Evolutionary conservation across 2,797 vertebrate genomes (phyloP).

Genomic region (Manis crassicaudata): DNA sequence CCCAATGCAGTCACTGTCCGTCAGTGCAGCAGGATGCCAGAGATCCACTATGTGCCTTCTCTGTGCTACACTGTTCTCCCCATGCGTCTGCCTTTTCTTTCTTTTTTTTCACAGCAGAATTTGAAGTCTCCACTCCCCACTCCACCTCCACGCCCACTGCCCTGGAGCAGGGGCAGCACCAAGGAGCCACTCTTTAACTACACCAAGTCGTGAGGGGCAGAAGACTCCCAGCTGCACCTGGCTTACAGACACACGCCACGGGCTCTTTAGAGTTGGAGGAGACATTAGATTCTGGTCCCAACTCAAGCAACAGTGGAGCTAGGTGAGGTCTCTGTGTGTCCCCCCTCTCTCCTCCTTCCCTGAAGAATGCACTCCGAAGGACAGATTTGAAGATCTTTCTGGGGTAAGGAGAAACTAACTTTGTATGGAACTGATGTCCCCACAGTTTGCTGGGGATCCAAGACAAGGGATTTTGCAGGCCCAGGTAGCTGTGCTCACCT

Average conservation of each 20-base stretch:
- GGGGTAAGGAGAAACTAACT: background rate
- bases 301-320: background rate
- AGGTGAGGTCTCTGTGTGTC: background rate
- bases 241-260: background rate
- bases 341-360: background rate
- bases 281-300: background rate
- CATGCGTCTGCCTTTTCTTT: background rate
- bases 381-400: no score
- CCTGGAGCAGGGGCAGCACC: background rate
- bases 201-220: background rate
- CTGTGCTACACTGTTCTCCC: no score
- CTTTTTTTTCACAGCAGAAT: background rate
- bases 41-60: no score
- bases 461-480: background rate
- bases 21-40: no score
- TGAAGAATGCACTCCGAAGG: background rate
- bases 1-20: no score
- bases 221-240: background rate
- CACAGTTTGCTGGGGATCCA: background rate
- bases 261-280: background rate
- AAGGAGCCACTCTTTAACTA: background rate
- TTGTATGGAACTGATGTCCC: background rate
- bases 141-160: rapidly evolving
- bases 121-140: background rate
- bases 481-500: background rate